phyloP scores from a whole-genome alignment of 2,888 invertebrate genomes.

The Cinara cedri region DNA sequence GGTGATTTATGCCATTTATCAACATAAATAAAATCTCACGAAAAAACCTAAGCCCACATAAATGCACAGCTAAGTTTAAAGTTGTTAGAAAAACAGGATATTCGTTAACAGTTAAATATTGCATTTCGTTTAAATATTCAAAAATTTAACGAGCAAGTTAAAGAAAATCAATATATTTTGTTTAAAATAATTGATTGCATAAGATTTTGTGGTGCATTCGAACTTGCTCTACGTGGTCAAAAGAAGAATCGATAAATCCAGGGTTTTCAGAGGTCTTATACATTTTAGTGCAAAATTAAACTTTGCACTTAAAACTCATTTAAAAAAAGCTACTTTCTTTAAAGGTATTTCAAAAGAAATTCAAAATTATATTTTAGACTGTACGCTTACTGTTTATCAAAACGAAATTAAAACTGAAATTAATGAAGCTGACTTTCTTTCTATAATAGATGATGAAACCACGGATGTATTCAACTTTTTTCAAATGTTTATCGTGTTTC shows the following conservation, averaged over 20 bases:
- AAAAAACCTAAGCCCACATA: slow-evolving; percentile 18
- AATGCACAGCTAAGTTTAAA: slow-evolving; percentile 26
- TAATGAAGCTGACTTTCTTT: slow-evolving; percentile 56
- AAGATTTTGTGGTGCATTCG: no score
- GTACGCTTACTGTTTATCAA: slow-evolving; percentile 58
- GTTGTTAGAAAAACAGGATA: slow-evolving; percentile 19
- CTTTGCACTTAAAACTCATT: slow-evolving; percentile 56
- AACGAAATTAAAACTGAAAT: slow-evolving; percentile 58
- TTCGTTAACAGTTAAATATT: slow-evolving; percentile 1
- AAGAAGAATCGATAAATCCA: slow-evolving; percentile 23
- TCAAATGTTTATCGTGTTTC: slow-evolving; percentile 59
- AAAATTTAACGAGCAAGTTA: slow-evolving; percentile 21
- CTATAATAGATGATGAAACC: slow-evolving; percentile 58
- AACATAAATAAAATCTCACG: slow-evolving; percentile 23
- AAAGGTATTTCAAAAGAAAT: no score
- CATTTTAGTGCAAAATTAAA: slow-evolving; percentile 31
- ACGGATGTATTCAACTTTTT: slow-evolving; percentile 58
- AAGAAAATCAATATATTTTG: slow-evolving; percentile 22
- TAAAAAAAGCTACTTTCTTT: slow-evolving; percentile 57
- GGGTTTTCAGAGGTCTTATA: slow-evolving; percentile 4
- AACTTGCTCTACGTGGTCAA: slow-evolving; percentile 3
- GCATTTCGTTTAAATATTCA: slow-evolving; percentile 28
- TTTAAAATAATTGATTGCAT: slow-evolving; percentile 27
- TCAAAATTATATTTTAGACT: slow-evolving; percentile 60
- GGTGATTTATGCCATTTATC: slow-evolving; percentile 11